These are phyloP conservation scores for Nematopogon swammerdamellus DNA, from an alignment of 2,888 invertebrate genomes.

Conservation along the genomic window DNA sequence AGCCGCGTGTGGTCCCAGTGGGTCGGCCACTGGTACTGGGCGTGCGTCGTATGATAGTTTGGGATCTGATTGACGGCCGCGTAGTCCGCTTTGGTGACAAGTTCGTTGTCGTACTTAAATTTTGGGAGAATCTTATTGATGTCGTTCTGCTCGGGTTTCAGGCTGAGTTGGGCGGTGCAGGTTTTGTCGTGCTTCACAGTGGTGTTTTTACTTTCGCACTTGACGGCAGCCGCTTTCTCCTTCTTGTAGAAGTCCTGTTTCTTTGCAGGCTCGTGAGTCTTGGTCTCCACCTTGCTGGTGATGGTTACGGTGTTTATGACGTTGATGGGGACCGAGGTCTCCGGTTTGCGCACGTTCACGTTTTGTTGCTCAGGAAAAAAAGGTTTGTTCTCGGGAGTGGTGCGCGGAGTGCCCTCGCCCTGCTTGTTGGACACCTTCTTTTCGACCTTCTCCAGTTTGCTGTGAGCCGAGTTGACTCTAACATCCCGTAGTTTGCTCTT, in stretches of 20 bases:
- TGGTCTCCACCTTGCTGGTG: slow-evolving; percentile 35
- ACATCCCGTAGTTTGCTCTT: slow-evolving; percentile 47
- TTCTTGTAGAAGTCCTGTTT: slow-evolving; percentile 54
- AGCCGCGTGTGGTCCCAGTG: slow-evolving; percentile 54
- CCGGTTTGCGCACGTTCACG: slow-evolving; percentile 28
- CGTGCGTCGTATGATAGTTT: slow-evolving; percentile 61
- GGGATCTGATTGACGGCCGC: slow-evolving; percentile 64
- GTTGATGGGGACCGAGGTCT: slow-evolving; percentile 46
- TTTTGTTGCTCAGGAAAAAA: slow-evolving; percentile 43
- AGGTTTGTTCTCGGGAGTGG: slow-evolving; percentile 43
- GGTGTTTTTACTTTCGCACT: slow-evolving; percentile 32
- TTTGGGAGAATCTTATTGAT: slow-evolving; percentile 54
- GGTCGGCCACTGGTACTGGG: slow-evolving; percentile 63
- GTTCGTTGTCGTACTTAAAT: slow-evolving; percentile 50
- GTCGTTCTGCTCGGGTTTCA: slow-evolving; percentile 45
- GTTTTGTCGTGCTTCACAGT: slow-evolving; percentile 45
- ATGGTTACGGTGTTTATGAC: slow-evolving; percentile 38
- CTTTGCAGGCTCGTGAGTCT: slow-evolving; percentile 36
- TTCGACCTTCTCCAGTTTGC: slow-evolving; percentile 42
- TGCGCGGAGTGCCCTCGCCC: slow-evolving; percentile 28
- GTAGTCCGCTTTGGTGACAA: slow-evolving; percentile 60
- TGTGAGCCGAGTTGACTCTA: slow-evolving; percentile 47
- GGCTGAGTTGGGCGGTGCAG: slow-evolving; percentile 31
- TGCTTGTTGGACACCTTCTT: slow-evolving; percentile 32
- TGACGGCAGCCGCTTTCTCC: slow-evolving; percentile 38